Evolutionary conservation across 2,113 vertebrate species (phyloP), one percentile per base, ranked within the genome.

Genomic region (Sinocyclocheilus rhinocerous): DNA sequence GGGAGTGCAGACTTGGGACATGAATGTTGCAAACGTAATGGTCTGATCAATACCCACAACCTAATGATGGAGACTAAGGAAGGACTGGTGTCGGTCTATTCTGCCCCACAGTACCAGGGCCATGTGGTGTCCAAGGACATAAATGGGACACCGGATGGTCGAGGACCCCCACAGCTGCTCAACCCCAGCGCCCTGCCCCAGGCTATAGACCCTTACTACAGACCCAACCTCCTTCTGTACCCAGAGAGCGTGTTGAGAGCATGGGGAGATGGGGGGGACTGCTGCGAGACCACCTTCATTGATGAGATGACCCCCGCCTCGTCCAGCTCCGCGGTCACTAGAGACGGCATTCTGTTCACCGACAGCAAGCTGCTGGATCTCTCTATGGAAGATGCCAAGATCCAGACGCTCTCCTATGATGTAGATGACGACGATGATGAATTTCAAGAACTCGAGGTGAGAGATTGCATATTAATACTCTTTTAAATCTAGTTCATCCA

Each of bases 271-370:
- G 90, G 92, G 2, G 83, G 95, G 0, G 97, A 97, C 90, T 97
- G 96, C 93, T 98, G 97, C 0, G 97, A 98, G 90, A 99, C 97
- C 13, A 98, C 97, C 61, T 99, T 99, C 92, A 98, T 97, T 0
- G 97, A 98, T 91, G 96, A 96, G 57, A 90, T 89, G 1, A 94
- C 94, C 0, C 94, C 96, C 52, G 79, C 95, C 70, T 77, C 96
- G 0, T 95, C 96, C 45, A 6, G 95, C 76, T 92, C 96, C 0
- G 93, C 96, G 59, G 70, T 95, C 79, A 88, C 93, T 55, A 97
- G 95, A 92, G 96, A 98, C 85, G 94, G 93, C 83, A 90, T 97
- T 91, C 92, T 96, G 79, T 96, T 96, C 42, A 89, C 95, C 0
- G 96, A 97, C 2, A 91, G 95, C 85, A 97, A 95, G 88, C 97